Percentiles rank a stretch among this genome's conserved stretches.
Evolutionary conservation across 2,797 vertebrate genomes (phyloP).

Genomic region (Pyrocephalus nanus): DNA sequence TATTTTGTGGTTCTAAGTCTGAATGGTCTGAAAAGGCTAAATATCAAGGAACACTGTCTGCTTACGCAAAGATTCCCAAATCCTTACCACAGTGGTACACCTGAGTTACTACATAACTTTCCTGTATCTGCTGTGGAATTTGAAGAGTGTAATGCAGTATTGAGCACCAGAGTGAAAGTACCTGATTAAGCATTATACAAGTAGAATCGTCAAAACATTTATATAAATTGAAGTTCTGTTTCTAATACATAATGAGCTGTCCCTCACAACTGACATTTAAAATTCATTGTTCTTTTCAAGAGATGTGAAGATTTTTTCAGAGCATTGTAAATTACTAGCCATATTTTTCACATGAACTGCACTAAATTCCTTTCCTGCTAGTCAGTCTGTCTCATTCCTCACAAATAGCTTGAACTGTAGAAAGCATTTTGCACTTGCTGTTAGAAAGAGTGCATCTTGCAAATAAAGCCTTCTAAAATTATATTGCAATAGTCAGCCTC

Average conservation of each 20-base stretch:
- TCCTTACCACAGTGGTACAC: neutral
- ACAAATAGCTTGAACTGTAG: neutral
- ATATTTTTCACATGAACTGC: neutral
- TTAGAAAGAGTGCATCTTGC: neutral
- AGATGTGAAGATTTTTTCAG: neutral
- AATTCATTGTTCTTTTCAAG: neutral
- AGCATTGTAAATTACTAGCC: neutral
- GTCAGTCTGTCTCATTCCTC: neutral
- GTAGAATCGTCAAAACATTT: neutral
- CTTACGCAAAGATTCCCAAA: neutral
- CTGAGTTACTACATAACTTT: neutral
- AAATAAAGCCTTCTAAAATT: neutral
- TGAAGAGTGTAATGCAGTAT: neutral
- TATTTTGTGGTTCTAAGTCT: neutral
- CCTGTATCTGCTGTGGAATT: neutral
- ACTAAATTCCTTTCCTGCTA: neutral
- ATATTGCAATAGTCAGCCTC: neutral
- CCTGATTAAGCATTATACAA: neutral
- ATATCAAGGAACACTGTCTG: neutral
- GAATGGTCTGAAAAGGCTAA: neutral
- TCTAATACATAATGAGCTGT: neutral
- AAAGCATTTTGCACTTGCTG: neutral
- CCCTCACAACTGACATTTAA: neutral
- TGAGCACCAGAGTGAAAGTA: neutral
- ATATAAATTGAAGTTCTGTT: neutral